phyloP scores from a whole-genome alignment of 2,113 vertebrate species.

The Pelusios castaneus region DNA sequence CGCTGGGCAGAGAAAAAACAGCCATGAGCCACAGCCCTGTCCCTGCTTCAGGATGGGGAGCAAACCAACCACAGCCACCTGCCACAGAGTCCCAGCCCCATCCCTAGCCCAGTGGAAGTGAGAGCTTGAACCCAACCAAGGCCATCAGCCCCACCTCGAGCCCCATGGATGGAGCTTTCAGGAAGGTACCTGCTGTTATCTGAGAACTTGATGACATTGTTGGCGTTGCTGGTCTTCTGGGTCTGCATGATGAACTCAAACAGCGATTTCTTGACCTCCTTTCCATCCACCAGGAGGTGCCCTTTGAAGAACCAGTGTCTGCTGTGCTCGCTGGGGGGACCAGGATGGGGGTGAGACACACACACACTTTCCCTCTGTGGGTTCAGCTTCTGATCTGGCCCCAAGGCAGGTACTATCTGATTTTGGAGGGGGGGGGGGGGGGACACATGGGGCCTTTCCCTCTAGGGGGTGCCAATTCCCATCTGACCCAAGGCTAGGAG shows the following conservation, averaged over 20 bases:
- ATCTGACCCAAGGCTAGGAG: too few relatives aligned
- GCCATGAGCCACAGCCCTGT: neutral
- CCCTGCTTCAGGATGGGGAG: neutral
- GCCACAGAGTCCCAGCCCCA: neutral
- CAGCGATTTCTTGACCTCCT: constrained; percentile 79
- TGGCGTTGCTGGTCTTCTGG: constrained; percentile 86
- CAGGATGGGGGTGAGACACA: neutral
- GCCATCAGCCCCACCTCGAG: too few relatives aligned
- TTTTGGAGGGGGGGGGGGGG: too few relatives aligned
- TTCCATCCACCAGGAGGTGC: constrained; percentile 82
- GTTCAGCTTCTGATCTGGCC: rapidly evolving
- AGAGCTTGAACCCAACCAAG: too few relatives aligned
- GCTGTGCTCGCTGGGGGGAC: constrained; percentile 89
- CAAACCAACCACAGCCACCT: rapidly evolving
- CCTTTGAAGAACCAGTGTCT: constrained; percentile 97
- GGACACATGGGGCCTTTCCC: too few relatives aligned
- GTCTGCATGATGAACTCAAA: constrained; percentile 92
- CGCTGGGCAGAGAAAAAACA: constrained; percentile 69
- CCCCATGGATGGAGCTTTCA: neutral
- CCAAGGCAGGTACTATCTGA: too few relatives aligned
- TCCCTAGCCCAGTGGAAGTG: too few relatives aligned
- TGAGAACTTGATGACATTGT: constrained; percentile 93
- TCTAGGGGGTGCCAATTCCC: too few relatives aligned
- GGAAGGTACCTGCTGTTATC: constrained; percentile 92
- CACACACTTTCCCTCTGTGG: rapidly evolving